These are phyloP conservation scores for Paedocypris sp. DNA, from an alignment of 2,113 vertebrate species.

Conservation along the genomic window DNA sequence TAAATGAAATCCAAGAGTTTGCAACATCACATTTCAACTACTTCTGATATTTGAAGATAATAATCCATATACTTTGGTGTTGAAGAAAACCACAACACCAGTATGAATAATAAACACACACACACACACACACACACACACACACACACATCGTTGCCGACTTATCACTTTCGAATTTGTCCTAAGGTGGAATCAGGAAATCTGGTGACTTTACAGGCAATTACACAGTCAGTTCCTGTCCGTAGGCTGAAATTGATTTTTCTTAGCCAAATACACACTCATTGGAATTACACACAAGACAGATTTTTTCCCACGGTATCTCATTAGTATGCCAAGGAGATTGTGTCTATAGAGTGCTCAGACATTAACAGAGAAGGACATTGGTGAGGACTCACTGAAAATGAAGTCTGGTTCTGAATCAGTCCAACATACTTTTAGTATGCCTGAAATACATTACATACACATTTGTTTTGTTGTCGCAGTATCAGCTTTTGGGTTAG, in stretches of 20 bases:
- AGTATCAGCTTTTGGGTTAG: too few relatives aligned
- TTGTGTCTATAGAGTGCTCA: not conserved
- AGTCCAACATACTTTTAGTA: too few relatives aligned
- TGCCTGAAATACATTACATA: too few relatives aligned
- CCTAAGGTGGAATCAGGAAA: slow-evolving; percentile 30
- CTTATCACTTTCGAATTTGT: not conserved
- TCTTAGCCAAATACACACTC: not conserved
- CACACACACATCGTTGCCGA: not conserved
- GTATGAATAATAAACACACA: too few relatives aligned
- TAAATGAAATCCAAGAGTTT: too few relatives aligned
- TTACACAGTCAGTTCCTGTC: slow-evolving; percentile 16
- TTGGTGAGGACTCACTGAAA: too few relatives aligned
- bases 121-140: not conserved
- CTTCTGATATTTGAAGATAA: too few relatives aligned
- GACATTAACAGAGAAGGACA: not conserved
- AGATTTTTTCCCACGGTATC: slow-evolving; percentile 9
- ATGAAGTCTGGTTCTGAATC: too few relatives aligned
- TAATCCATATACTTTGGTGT: too few relatives aligned
- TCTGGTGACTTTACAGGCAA: slow-evolving; percentile 30
- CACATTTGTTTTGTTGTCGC: too few relatives aligned
- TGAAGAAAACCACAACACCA: too few relatives aligned
- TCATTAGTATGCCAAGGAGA: slow-evolving; percentile 6
- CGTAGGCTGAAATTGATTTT: slow-evolving; percentile 13
- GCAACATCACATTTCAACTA: too few relatives aligned
- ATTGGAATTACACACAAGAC: not conserved